A percentile compares a stretch with the other conserved stretches of the same genome.
These are phyloP conservation scores for Gobio gobio DNA, from an alignment of 2,113 vertebrate genomes.

Conservation along the genomic window DNA sequence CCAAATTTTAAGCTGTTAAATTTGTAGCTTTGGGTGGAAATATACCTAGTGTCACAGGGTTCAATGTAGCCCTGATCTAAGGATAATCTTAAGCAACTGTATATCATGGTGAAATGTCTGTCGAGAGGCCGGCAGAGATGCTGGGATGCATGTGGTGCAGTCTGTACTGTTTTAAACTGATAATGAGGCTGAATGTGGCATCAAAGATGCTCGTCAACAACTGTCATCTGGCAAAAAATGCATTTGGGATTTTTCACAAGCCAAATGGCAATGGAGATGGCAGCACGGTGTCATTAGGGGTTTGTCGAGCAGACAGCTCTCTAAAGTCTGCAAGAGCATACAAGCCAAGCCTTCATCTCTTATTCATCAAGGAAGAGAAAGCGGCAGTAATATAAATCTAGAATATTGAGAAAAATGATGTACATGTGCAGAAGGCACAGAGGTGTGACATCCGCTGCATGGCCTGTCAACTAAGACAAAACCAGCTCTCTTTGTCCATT, in stretches of 20 bases:
- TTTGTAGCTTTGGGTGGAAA: too few relatives aligned
- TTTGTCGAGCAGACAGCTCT: slow-evolving; percentile 66
- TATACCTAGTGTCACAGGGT: background rate
- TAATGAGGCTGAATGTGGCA: slow-evolving; percentile 55
- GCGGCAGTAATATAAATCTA: slow-evolving; percentile 56
- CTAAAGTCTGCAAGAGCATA: slow-evolving; percentile 55
- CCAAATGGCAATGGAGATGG: slow-evolving; percentile 61
- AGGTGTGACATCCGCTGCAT: slow-evolving; percentile 62
- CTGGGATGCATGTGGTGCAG: background rate
- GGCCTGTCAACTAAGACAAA: slow-evolving; percentile 47
- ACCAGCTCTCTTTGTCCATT: slow-evolving; percentile 65
- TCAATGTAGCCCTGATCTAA: background rate
- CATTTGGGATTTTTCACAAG: slow-evolving; percentile 63
- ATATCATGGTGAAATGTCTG: background rate
- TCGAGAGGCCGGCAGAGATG: background rate
- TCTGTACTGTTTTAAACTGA: slow-evolving; percentile 15
- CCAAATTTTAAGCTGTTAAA: too few relatives aligned
- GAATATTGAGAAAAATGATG: background rate
- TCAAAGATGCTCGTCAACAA: slow-evolving; percentile 42
- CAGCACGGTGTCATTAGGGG: slow-evolving; percentile 64
- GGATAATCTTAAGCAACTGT: background rate
- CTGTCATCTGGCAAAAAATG: slow-evolving; percentile 60
- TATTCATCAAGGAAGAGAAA: slow-evolving; percentile 70
- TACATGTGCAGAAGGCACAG: background rate
- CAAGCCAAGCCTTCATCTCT: slow-evolving; percentile 64